phyloP scores from a whole-genome alignment of 2,888 invertebrate genomes.

The Taenaris catops region DNA sequence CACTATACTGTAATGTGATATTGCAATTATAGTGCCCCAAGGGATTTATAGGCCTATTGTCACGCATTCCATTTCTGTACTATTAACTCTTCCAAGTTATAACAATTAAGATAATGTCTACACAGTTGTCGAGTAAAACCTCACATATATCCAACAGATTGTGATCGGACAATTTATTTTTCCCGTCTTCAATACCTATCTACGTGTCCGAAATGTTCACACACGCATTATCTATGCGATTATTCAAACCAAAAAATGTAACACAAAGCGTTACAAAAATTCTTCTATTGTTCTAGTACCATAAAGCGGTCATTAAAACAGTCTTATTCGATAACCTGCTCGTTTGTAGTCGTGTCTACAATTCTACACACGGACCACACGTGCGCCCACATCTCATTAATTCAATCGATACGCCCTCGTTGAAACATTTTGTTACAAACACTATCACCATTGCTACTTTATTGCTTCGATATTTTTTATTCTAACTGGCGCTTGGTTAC shows the following conservation, averaged over 20 bases:
- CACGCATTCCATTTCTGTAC: not conserved
- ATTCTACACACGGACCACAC: constrained; percentile 67
- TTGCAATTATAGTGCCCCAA: too few species aligned
- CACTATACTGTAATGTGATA: too few species aligned
- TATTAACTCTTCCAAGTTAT: not conserved
- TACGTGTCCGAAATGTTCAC: constrained; percentile 23
- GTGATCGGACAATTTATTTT: constrained; percentile 4
- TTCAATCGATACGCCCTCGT: constrained; percentile 70
- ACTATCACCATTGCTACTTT: constrained; percentile 46
- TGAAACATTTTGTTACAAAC: constrained; percentile 62
- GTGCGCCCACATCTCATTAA: constrained; percentile 74
- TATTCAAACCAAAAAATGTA: constrained; percentile 34
- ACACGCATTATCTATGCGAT: constrained; percentile 15
- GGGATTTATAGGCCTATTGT: too few species aligned
- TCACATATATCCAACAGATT: not conserved
- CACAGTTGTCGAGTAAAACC: not conserved
- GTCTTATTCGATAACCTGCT: constrained; percentile 49
- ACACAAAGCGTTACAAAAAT: constrained; percentile 43
- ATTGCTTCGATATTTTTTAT: too few species aligned
- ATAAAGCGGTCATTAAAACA: constrained; percentile 52
- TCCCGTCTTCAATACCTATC: constrained; percentile 6
- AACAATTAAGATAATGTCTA: not conserved
- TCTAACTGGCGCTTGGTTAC: too few species aligned
- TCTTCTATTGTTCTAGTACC: constrained; percentile 61
- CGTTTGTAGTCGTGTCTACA: constrained; percentile 53